These are phyloP conservation scores for Echinometra lucunter DNA, from an alignment of 53 echinoderm and acorn worm genomes.

Conservation along the genomic window DNA sequence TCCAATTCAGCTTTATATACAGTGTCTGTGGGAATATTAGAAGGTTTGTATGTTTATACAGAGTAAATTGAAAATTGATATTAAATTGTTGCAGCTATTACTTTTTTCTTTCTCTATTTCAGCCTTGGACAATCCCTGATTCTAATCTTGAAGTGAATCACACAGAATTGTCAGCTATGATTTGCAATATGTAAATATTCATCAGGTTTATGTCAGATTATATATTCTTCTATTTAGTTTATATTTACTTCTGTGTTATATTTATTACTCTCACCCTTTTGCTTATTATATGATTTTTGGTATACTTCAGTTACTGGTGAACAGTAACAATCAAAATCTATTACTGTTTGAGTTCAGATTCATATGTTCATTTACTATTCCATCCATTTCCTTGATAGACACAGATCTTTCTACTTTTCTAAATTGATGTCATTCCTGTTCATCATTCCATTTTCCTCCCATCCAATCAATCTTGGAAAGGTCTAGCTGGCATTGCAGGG, in stretches of 20 bases:
- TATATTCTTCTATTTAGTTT: conserved; percentile 25
- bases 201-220: background rate
- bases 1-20: too few species aligned
- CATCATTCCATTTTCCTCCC: background rate
- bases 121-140: background rate
- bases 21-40: too few species aligned
- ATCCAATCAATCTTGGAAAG: background rate
- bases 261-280: conserved; percentile 10
- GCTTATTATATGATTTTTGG: background rate
- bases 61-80: background rate
- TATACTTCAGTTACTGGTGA: background rate
- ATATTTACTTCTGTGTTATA: conserved; percentile 7
- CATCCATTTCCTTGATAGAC: background rate
- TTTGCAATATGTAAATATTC: conserved; percentile 42
- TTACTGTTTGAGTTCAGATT: background rate
- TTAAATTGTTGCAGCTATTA: background rate
- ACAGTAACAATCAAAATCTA: background rate
- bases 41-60: too few species aligned
- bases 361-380: background rate
- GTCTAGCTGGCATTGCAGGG: too few species aligned
- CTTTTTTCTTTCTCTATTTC: background rate
- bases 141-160: background rate
- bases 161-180: background rate
- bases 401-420: background rate
- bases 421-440: background rate